Conservation (phyloP, 2,797 vertebrate genomes). For the Acropternis orthonyx region DNA sequence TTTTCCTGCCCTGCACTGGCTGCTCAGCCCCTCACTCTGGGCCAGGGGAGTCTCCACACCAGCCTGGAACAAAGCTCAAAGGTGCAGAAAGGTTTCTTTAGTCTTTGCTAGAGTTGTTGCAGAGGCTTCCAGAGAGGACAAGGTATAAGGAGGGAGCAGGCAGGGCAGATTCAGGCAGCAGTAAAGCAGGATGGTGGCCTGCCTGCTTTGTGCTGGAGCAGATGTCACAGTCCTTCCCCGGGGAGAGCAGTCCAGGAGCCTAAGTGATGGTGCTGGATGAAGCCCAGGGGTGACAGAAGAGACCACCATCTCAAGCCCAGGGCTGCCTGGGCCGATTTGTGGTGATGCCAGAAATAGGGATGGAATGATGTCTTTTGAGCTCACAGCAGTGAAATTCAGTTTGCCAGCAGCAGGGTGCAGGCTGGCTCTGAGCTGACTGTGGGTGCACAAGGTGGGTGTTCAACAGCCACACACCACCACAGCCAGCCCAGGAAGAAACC, state of each 20-base stretch:
- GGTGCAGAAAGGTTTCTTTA: not conserved
- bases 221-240: not conserved
- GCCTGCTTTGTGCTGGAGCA: not conserved
- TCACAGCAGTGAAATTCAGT: not conserved
- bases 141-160: not conserved
- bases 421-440: not conserved
- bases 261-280: not conserved
- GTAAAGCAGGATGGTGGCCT: not conserved
- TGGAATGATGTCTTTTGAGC: not conserved
- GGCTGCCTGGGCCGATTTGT: rapidly evolving
- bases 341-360: not conserved
- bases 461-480: not conserved
- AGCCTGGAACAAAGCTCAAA: rapidly evolving
- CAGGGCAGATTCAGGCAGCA: not conserved
- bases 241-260: not conserved
- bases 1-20: not conserved
- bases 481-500: not conserved
- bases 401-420: not conserved
- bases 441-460: not conserved
- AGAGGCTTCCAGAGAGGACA: not conserved
- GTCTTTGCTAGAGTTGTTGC: not conserved
- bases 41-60: not conserved
- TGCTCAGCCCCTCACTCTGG: not conserved
- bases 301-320: not conserved
- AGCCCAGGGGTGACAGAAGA: not conserved